Evolutionary conservation across 1,140 invertebrate species (phyloP), one percentile per base, ranked within the genome.

Genomic region (Drosophila simulans): DNA sequence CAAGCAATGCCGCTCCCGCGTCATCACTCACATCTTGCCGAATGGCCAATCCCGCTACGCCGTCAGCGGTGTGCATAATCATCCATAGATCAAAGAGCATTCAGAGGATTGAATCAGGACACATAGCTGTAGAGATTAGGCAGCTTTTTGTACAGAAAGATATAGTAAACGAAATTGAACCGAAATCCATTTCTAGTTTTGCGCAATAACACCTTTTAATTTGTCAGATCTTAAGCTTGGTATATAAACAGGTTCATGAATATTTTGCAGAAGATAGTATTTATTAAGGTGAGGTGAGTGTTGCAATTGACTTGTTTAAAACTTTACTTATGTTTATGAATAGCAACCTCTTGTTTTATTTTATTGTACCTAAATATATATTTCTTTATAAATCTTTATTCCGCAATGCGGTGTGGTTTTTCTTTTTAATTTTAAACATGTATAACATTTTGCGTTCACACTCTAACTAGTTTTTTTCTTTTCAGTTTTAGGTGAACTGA

Each of bases 61-160:
- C 20, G 53, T 86, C 34, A 90, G 91, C 56, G 91, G 91, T 25
- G 65, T 79, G 3, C 91, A 92, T 45, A 92, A 92, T 57, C 90
- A 92, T 64, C 7, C 22, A 2, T 77, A 74, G 37, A 51, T 13
- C n/a, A 31, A 27, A 15, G 12, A 20, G 10, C 48, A 27, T 49
- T 49, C 22, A 39, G 17, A 11, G 8, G 42, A 20, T 35, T 8
- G 20, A 55, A 66, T 37, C 40, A 45, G 55, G 52, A 51, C 15
- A 56, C 3, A 49, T 31, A 49, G n/a, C n/a, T 49, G 11, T 69
- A 31, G 31, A 15, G 42, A 22, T 12, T 17, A 4, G 4, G 8
- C 12, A 27, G 7, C 4, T 31, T 25, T 43, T 35, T 25, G 20
- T 20, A 25, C 11, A n/a, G 15, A 27, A 27, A 31, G 5, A 15